These are phyloP conservation scores for Siniperca chuatsi DNA, from an alignment of 2,113 vertebrate species.

Conservation along the genomic window DNA sequence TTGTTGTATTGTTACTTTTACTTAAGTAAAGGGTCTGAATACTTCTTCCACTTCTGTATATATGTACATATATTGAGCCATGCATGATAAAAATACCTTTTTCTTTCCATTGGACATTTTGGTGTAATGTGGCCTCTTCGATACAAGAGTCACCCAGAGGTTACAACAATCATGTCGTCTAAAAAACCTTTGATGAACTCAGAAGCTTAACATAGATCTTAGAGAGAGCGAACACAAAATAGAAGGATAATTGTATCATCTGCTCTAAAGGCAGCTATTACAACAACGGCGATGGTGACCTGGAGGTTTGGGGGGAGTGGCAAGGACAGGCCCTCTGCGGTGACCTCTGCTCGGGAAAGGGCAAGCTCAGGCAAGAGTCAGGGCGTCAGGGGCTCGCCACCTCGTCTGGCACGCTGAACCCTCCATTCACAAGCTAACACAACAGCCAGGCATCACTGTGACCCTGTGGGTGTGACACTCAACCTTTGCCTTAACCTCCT, in stretches of 20 bases:
- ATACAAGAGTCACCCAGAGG: constrained; percentile 67
- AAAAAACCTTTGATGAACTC: constrained; percentile 73
- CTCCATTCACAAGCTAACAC: constrained; percentile 81
- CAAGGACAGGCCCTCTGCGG: constrained; percentile 36
- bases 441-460: constrained; percentile 79
- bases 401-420: constrained; percentile 77
- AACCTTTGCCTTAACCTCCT: constrained; percentile 86
- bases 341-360: constrained; percentile 78
- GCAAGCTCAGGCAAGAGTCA: constrained; percentile 74
- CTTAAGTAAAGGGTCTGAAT: not conserved
- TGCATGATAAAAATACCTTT: not conserved
- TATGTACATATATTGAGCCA: not conserved
- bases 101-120: constrained; percentile 12
- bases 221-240: constrained; percentile 54
- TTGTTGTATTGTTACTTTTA: not conserved
- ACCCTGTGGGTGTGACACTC: constrained; percentile 85
- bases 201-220: constrained; percentile 59
- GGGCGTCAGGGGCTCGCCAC: constrained; percentile 70
- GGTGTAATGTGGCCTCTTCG: constrained; percentile 43
- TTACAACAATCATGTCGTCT: constrained; percentile 63
- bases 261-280: constrained; percentile 76
- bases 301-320: constrained; percentile 50
- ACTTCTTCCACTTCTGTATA: not conserved
- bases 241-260: constrained; percentile 79
- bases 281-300: constrained; percentile 75